These are phyloP conservation scores for Ameiurus melas DNA, from an alignment of 2,113 vertebrate genomes.

Conservation along the genomic window DNA sequence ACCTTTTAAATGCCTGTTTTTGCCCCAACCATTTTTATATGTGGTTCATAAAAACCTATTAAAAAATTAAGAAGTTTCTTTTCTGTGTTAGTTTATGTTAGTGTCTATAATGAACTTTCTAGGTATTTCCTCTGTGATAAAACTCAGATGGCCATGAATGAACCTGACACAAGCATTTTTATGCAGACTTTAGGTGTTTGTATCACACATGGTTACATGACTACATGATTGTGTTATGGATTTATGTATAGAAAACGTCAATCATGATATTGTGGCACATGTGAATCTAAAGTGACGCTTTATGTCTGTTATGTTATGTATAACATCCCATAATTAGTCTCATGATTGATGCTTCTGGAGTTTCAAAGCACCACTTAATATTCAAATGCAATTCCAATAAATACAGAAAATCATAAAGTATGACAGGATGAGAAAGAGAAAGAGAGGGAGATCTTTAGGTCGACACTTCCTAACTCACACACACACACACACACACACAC, in stretches of 20 bases:
- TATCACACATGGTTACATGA: not conserved
- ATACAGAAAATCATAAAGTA: not conserved
- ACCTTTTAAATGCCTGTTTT: not conserved
- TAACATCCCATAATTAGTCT: not conserved
- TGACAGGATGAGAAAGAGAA: not conserved
- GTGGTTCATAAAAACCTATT: not conserved
- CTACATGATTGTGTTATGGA: not conserved
- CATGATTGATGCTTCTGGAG: not conserved
- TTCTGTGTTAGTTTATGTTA: not conserved
- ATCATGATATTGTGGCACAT: not conserved
- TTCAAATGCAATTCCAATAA: not conserved
- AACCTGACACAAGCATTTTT: not conserved
- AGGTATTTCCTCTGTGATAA: not conserved
- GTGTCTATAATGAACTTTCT: not conserved
- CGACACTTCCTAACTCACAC: conserved; percentile 73
- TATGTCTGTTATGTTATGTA: not conserved
- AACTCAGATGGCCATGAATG: not conserved
- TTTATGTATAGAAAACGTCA: not conserved
- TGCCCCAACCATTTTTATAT: not conserved
- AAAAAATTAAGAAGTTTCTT: not conserved
- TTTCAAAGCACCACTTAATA: not conserved
- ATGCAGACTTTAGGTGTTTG: not conserved
- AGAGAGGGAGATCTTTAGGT: conserved; percentile 70
- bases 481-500: conserved; percentile 73
- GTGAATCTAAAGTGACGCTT: not conserved